Evolutionary conservation across 92 coral and sea anemone genomes (phyloP).

Genomic region (Epizoanthus fatuus): DNA sequence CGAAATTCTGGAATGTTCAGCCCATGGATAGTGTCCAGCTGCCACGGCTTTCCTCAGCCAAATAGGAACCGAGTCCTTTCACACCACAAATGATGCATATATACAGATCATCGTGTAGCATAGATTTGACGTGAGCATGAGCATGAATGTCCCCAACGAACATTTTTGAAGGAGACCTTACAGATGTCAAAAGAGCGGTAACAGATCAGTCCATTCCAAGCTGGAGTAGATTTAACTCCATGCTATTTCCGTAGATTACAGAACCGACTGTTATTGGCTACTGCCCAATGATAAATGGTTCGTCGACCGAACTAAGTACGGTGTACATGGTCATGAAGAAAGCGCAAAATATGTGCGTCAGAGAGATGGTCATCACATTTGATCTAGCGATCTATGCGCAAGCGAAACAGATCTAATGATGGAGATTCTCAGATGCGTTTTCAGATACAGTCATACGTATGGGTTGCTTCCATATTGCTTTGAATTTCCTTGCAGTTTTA

Average conservation of each 20-base stretch:
- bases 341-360: not conserved
- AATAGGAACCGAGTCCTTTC: not conserved
- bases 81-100: not conserved
- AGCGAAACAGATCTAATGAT: conserved; percentile 9
- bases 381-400: not conserved
- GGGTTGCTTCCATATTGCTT: conserved; percentile 52
- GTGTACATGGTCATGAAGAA: conserved; percentile 22
- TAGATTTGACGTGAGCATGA: not conserved
- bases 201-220: conserved; percentile 12
- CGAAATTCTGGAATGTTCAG: conserved; percentile 45
- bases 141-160: not conserved
- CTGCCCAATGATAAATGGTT: conserved; percentile 20
- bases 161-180: too few species aligned
- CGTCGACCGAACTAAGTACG: not conserved
- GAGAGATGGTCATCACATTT: conserved; percentile 26
- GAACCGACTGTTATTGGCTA: conserved; percentile 2
- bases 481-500: conserved; percentile 32
- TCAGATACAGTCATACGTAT: conserved; percentile 24
- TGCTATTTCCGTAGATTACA: not conserved
- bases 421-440: not conserved
- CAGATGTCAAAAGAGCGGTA: not conserved
- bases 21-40: conserved; percentile 45
- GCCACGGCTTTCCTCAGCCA: conserved; percentile 15
- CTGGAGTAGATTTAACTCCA: conserved; percentile 21
- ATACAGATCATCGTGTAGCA: not conserved